Evolutionary conservation across 2,888 invertebrate species (phyloP), one percentile per base, ranked within the genome.

Genomic region (Eupithecia inturbata): DNA sequence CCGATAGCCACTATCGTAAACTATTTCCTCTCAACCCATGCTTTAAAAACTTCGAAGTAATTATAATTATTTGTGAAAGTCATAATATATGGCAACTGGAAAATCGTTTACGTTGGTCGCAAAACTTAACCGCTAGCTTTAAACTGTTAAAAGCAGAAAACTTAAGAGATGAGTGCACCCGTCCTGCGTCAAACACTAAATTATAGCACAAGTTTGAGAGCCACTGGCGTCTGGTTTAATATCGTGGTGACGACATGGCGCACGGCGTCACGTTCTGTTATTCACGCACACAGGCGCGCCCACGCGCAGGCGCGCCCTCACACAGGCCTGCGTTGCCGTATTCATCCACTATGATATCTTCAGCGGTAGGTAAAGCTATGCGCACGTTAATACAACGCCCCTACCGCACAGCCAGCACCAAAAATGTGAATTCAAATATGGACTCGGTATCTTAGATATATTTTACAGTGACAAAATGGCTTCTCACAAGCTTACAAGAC

Each of bases 181-280:
- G 5, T 41, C 41, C n/a, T n/a, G 19, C n/a, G 49, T 22, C 49
- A 22, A 10, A 53, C 22, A 53, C 57, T 57, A 12, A 57, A 57
- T 57, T 26, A 57, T 33, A 33, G 12, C 10, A 5, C 12, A 78
- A 83, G 78, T 85, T 89, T 90, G 85, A 79, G 82, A 74, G 70
- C 60, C 83, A 41, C 81, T 80, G 86, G 57, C 85, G 76, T 78
- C 84, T 85, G 89, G 90, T 93, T 93, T 93, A 93, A 93, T 93
- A 93, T 91, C 90, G 89, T 82, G 85, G 85, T 85, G 87, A 87
- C 90, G 90, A 90, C 90, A 89, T 87, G 88, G 90, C 91, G 92
- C 90, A 88, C 87, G 88, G 90, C 91, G 92, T 90, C 91, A 92
- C 91, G 92, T 92, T 91, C 90, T 83, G 85, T 63, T 84, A 91